These are phyloP conservation scores for Pseudochirops cupreus DNA, from an alignment of 2,797 vertebrate genomes.

Conservation along the genomic window DNA sequence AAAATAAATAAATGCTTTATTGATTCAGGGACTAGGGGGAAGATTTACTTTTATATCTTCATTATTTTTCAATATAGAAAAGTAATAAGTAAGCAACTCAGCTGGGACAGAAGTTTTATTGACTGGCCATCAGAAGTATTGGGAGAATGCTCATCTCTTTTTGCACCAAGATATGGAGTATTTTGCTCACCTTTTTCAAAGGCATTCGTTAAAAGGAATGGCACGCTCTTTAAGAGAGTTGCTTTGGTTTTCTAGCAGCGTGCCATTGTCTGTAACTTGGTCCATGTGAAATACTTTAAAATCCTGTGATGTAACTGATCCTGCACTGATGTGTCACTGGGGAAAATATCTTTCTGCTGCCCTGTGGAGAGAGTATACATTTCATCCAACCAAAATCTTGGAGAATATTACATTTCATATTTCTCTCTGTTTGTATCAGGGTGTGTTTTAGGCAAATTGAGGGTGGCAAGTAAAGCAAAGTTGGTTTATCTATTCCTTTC, in stretches of 20 bases:
- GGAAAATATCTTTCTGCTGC: neutral
- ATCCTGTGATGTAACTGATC: fast-evolving
- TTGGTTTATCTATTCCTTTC: neutral
- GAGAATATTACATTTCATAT: fast-evolving
- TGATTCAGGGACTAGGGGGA: slow-evolving; percentile 17
- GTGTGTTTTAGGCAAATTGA: fast-evolving
- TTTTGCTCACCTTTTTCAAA: neutral
- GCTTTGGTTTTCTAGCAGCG: neutral
- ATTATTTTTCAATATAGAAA: neutral
- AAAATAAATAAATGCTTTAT: neutral
- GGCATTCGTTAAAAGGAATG: neutral
- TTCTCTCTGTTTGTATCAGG: fast-evolving
- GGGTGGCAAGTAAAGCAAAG: fast-evolving
- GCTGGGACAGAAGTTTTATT: neutral
- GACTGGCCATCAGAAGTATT: fast-evolving
- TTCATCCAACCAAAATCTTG: fast-evolving
- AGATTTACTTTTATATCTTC: slow-evolving; percentile 48
- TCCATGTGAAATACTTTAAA: fast-evolving
- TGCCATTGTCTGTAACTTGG: neutral
- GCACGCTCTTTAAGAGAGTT: neutral
- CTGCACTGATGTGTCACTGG: fast-evolving
- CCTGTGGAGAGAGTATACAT: fast-evolving
- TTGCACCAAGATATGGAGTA: neutral
- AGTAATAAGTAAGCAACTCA: neutral
- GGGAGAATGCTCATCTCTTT: neutral